Evolutionary conservation across 1,140 invertebrate genomes (phyloP), one percentile per base, ranked within the genome.

Genomic region (Bacillus rossius): DNA sequence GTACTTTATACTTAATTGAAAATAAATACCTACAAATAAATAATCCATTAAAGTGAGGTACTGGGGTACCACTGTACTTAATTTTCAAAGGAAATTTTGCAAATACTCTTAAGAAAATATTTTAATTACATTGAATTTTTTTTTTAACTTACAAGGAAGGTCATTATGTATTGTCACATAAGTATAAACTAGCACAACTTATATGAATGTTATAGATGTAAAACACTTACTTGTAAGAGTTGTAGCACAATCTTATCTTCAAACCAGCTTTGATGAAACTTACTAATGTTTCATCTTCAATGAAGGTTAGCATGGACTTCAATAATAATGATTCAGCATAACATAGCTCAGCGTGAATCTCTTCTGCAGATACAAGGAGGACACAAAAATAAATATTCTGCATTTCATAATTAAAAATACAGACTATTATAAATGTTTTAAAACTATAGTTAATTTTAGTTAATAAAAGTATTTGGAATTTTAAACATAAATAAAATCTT

Each of bases 341-440:
- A 69, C 92, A 94, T 22, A 98, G 73, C 72, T 99, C 95, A 2
- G 96, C 96, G 78, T 98, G 96, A 17, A 94, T 85, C 77, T 98
- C 91, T 71, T 89, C 82, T 89, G 77, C 67, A 75, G 62, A 49
- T 34, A 34, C 10, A 34, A 34, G n/a, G n/a, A 67, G 22, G 14
- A 56, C 53, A 17, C 45, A 55, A 45, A 56, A 59, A 43, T 34
- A 55, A 22, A 16, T 29, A 5, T 53, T 59, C 34, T 58, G 37
- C 0, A 59, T 19, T 57, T 22, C 53, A 57, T n/a, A n/a, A n/a
- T n/a, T n/a, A n/a, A n/a, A n/a, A n/a, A n/a, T n/a, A n/a, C 26
- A 62, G 43, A 55, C 20, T 20, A 22, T 61, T n/a, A 5, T 1
- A 14, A 37, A 16, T 8, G 0, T 38, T 42, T 41, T 17, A 13